Evolutionary conservation across 1,140 invertebrate species (phyloP).

Genomic region (Drosophila triauraria): DNA sequence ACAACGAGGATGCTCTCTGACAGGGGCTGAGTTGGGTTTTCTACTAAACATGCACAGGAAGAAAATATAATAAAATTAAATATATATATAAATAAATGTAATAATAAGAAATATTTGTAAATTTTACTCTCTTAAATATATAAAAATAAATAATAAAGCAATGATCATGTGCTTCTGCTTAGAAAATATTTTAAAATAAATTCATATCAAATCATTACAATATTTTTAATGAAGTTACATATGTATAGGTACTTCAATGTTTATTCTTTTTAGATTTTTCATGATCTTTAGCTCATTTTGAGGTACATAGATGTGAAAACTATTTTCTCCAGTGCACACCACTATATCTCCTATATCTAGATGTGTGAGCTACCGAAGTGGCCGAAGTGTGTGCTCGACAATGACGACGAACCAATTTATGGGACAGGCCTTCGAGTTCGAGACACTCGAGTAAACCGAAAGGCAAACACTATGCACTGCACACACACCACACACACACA

Average conservation of each 20-base stretch:
- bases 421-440: slow-evolving; percentile 50
- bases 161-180: too few species aligned
- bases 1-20: slow-evolving; percentile 28
- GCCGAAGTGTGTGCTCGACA: slow-evolving; percentile 65
- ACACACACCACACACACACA: slow-evolving; percentile 30
- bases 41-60: not conserved
- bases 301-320: too few species aligned
- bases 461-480: slow-evolving; percentile 53
- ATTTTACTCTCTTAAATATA: too few species aligned
- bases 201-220: too few species aligned
- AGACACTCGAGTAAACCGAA: slow-evolving; percentile 57
- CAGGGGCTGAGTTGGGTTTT: slow-evolving; percentile 21
- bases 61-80: not conserved
- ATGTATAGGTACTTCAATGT: too few species aligned
- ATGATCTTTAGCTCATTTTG: too few species aligned
- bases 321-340: slow-evolving; percentile 7
- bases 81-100: too few species aligned
- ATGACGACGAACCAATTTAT: slow-evolving; percentile 77
- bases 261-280: too few species aligned
- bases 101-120: too few species aligned
- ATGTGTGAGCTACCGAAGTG: slow-evolving; percentile 61
- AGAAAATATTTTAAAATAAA: too few species aligned
- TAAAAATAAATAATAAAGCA: too few species aligned
- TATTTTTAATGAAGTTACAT: too few species aligned
- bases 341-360: slow-evolving; percentile 17